These are phyloP conservation scores for Ophioderma brevispina DNA, from an alignment of 35 echinoderm and acorn worm species.

Conservation along the genomic window DNA sequence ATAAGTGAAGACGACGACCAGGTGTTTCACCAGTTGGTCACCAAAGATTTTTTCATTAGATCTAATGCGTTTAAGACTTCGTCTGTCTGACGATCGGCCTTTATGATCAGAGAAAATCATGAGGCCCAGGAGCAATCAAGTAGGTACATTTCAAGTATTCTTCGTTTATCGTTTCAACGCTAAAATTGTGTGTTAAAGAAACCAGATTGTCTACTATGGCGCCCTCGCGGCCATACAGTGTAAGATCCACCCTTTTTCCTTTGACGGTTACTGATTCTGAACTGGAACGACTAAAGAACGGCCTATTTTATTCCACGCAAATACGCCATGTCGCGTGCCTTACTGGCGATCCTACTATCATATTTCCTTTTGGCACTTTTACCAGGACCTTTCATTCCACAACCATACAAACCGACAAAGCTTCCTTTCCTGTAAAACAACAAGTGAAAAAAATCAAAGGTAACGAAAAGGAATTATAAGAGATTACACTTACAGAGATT, in stretches of 20 bases:
- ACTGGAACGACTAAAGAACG: not conserved
- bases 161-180: not conserved
- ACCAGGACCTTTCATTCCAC: not conserved
- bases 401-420: too few species aligned
- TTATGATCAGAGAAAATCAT: not conserved
- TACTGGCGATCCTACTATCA: not conserved
- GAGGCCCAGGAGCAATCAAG: not conserved
- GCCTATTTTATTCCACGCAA: not conserved
- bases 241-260: not conserved
- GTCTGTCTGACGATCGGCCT: not conserved
- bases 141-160: not conserved
- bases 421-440: not conserved
- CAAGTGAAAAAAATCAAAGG: not conserved
- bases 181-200: not conserved
- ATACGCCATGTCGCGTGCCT: not conserved
- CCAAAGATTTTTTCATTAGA: not conserved
- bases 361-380: not conserved
- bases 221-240: not conserved
- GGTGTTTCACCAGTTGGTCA: not conserved
- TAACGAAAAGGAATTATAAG: too few species aligned
- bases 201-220: not conserved
- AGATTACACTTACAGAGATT: too few species aligned
- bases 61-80: not conserved
- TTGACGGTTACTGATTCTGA: not conserved
- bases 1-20: not conserved